Evolutionary conservation across 2,888 invertebrate species (phyloP), one percentile per base, ranked within the genome.

Genomic region (Odontocolon sp.): DNA sequence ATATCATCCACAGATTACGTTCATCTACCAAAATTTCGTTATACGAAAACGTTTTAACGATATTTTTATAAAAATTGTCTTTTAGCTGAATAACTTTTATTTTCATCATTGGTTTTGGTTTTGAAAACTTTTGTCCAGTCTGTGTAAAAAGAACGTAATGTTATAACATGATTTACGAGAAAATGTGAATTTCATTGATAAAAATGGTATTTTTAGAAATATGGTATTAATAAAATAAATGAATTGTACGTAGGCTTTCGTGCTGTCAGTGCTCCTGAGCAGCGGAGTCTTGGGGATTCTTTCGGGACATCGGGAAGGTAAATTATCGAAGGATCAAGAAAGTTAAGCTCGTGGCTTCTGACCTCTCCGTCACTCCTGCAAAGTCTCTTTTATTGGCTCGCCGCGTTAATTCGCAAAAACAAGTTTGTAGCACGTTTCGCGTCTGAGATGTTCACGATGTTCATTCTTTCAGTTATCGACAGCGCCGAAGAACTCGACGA

Each of bases 291-390:
- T 70, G 59, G 75, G 64, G 52, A 59, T 66, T 38, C 66, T 45
- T 5, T 16, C 4, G 23, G 59, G 52, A 59, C 57, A 70, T 54
- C 70, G 69, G 38, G 70, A 76, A 76, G 75, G 75, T 76, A 70
- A 70, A 66, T 54, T 70, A 69, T 69, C 57, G 75, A 50, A 52
- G 75, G 75, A 54, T 67, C 70, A 59, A 54, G 38, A 56, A 33
- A 36, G 21, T 42, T 21, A 8, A n/a, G 57, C 9, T 18, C 36
- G 38, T 11, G 14, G 31, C 21, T 14, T 63, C 11, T 11, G 18
- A 11, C 31, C 31, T 28, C 28, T 42, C 4, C 5, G 5, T 9
- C 33, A 18, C 9, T 21, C 11, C 9, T 54, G 26, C 6, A 42
- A 28, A 52, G 38, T 38, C 45, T 38, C 26, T 57, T 74, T 47